phyloP scores from a whole-genome alignment of 2,888 invertebrate genomes.

The Matsumyia berberina region DNA sequence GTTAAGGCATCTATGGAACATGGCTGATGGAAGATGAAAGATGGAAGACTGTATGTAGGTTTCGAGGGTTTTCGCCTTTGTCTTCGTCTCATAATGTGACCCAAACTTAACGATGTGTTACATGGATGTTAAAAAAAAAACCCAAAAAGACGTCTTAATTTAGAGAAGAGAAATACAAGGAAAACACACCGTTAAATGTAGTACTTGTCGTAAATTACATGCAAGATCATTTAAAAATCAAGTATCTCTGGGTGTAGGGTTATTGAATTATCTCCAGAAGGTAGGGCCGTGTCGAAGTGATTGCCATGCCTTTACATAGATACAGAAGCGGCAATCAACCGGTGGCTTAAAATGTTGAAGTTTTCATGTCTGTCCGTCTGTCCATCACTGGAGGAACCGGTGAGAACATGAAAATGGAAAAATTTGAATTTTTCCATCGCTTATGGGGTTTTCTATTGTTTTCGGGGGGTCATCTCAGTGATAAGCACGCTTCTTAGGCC shows the following conservation, averaged over 20 bases:
- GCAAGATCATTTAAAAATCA: constrained; percentile 42
- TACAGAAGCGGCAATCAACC: constrained; percentile 3
- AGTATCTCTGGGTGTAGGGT: constrained; percentile 4
- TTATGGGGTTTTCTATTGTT: constrained; percentile 9
- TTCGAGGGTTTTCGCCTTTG: constrained; percentile 20
- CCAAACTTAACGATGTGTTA: constrained; percentile 3
- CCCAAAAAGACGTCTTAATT: constrained; percentile 31
- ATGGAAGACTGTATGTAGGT: constrained; percentile 19
- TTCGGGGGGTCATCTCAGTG: not conserved
- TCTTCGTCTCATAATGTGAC: not conserved
- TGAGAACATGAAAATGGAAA: constrained; percentile 13
- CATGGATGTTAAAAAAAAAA: not conserved
- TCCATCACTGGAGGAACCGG: not conserved
- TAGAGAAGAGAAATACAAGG: not conserved
- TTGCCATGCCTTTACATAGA: not conserved
- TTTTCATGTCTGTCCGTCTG: not conserved
- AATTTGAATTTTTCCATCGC: constrained; percentile 44
- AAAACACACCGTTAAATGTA: constrained; percentile 15
- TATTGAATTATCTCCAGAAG: constrained; percentile 1
- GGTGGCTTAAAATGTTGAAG: not conserved
- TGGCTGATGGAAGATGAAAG: too few relatives aligned
- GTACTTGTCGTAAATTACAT: constrained; percentile 22
- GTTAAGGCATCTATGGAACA: constrained; percentile 8
- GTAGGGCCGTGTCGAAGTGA: not conserved
- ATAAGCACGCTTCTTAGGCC: constrained; percentile 8